Evolutionary conservation across 2,797 vertebrate species (phyloP), one percentile per base, ranked within the genome.

Genomic region (Luscinia megarhynchos): DNA sequence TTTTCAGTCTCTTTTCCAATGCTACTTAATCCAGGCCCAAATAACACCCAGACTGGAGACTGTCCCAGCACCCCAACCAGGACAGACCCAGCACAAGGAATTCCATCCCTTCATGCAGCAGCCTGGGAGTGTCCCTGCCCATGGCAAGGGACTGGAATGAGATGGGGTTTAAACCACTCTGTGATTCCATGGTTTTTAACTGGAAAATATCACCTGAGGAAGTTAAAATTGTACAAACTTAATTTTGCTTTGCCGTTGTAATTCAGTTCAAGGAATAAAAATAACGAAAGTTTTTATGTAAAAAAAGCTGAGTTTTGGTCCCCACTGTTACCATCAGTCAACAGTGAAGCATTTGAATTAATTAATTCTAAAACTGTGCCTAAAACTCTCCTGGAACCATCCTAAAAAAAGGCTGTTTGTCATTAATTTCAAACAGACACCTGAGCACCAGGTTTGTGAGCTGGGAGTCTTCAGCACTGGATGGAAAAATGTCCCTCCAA

Each of bases 281-380:
- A 51, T 5, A 3, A 8, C 0, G 0, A 10, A 29, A 16, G 9
- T 5, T 2, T 19, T 73, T 73, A 29, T 13, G 7, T 9, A 41
- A 73, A 50, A 1, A 3, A 2, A 69, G 23, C 4, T 45, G 8
- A 0, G 6, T 26, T 36, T 79, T 61, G 10, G 9, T 55, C 16
- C 17, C 20, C 26, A 16, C 2, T 3, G 1, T 67, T 34, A 0
- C 8, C 1, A 1, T 48, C 50, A 75, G 9, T 48, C 41, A 36
- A 3, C 2, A 48, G 7, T 3, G 20, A 58, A 68, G 11, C 5
- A 18, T 13, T 40, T 14, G 29, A 22, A 61, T 3, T 4, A 57
- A 20, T 34, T 45, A 13, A 5, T 64, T 45, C 6, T 77, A 40
- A 67, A 34, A 3, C 10, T 21, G 18, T 26, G 18, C 18, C 3